Conservation (phyloP, 2,888 invertebrate species). For the Bembecia ichneumoniformis region DNA sequence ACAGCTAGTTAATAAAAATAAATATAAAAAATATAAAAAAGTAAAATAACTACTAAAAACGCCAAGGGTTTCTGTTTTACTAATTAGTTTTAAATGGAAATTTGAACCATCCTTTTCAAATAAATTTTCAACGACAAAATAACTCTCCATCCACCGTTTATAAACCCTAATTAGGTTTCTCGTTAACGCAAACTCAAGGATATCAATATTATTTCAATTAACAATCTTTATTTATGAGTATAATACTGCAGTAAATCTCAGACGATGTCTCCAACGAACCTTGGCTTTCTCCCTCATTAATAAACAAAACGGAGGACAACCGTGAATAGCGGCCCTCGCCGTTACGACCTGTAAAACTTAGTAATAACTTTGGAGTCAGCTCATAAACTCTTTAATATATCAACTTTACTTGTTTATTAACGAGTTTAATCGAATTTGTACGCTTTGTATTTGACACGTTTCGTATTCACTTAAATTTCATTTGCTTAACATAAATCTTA, state of each 20-base stretch:
- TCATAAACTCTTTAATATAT: background rate
- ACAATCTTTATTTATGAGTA: conserved; percentile 43
- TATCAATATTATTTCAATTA: conserved; percentile 23
- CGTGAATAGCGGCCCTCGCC: conserved; percentile 2
- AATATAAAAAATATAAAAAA: no score
- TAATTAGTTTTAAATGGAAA: no score
- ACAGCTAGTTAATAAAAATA: no score
- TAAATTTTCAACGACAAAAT: no score
- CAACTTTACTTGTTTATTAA: background rate
- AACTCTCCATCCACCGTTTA: no score
- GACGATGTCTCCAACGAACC: conserved; percentile 29
- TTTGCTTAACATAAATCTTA: background rate
- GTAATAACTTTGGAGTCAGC: background rate
- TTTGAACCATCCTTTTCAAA: no score
- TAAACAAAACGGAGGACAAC: conserved; percentile 15
- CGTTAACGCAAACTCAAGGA: background rate
- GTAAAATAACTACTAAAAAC: no score
- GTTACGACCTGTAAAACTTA: background rate
- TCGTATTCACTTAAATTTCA: background rate
- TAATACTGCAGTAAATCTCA: conserved; percentile 47
- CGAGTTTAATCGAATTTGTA: background rate
- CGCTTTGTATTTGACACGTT: conserved; percentile 2
- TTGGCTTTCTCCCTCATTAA: conserved; percentile 30
- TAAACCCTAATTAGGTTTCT: background rate
- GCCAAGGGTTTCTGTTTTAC: no score